Evolutionary conservation across 1,140 invertebrate species (phyloP), one percentile per base, ranked within the genome.

Genomic region (Papilio polytes): DNA sequence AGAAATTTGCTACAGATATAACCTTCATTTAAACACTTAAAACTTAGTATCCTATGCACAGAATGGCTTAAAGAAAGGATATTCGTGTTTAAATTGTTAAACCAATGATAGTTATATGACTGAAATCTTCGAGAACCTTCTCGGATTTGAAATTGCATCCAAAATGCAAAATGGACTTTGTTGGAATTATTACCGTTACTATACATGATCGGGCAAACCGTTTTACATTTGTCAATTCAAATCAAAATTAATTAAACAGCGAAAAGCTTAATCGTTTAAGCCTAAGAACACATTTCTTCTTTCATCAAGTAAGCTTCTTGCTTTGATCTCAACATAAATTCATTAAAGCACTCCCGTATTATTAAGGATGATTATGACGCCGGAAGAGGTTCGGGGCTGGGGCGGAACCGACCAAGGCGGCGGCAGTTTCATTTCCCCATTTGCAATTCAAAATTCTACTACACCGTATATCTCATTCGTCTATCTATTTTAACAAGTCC

Each of bases 401-500:
- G 87, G 83, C 80, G 81, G 82, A 81, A 76, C 80, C 86, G 84
- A 85, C 87, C 81, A 88, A 88, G 87, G 87, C 86, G 85, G 84
- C 85, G 86, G 87, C 86, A 89, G 90, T 88, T 90, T 91, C 90
- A 92, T 93, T 92, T 92, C 87, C 88, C 86, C 84, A 93, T 94
- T 94, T 92, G 93, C 91, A 94, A 94, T 93, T 92, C 89, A 91
- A 94, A 94, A 94, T 91, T 90, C 86, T 85, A 89, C 88, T 89
- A 86, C 84, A 86, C 89, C 86, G 83, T 87, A 84, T 86, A 88
- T 84, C 84, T 88, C 85, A 88, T 90, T 89, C 88, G 85, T 86
- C 86, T 89, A 84, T 86, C 87, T 85, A 59, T 78, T 78, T 80
- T 81, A 82, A 79, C 77, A 48, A 53, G 26, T n/a, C 79, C 26